These are phyloP conservation scores for Drosophila kikkawai DNA, from an alignment of 1,140 invertebrate genomes.

Conservation along the genomic window DNA sequence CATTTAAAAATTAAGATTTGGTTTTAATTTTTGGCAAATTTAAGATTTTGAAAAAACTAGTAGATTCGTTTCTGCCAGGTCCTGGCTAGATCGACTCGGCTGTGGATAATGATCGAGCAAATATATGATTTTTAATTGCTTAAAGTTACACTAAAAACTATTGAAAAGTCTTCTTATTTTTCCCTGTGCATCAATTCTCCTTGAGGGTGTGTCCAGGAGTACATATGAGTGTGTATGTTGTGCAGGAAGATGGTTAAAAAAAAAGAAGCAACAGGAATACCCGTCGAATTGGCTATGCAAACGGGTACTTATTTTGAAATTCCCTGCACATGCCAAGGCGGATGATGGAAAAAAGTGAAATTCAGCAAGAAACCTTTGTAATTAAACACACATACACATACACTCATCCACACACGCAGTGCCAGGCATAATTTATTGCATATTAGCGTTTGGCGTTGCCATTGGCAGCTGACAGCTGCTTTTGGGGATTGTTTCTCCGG, in stretches of 20 bases:
- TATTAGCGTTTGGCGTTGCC: slow-evolving; percentile 24
- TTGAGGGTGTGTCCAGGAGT: slow-evolving; percentile 3
- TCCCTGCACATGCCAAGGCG: slow-evolving; percentile 42
- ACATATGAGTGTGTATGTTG: neutral
- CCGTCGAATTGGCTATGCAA: slow-evolving; percentile 48
- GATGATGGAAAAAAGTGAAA: slow-evolving; percentile 51
- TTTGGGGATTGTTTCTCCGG: slow-evolving; percentile 46
- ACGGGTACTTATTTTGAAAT: slow-evolving; percentile 32
- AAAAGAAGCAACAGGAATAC: slow-evolving; percentile 30
- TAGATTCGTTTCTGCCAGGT: too few species aligned
- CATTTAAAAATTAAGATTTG: too few species aligned
- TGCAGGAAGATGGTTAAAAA: slow-evolving; percentile 15
- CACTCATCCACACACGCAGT: slow-evolving; percentile 6
- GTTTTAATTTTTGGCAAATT: too few species aligned
- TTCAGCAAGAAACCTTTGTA: slow-evolving; percentile 41
- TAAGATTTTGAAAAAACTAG: too few species aligned
- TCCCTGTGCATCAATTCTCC: slow-evolving; percentile 1
- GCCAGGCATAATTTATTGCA: slow-evolving; percentile 42
- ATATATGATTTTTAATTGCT: too few species aligned
- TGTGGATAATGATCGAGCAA: neutral
- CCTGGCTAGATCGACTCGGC: neutral
- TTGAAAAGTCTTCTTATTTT: neutral
- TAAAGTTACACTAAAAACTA: neutral
- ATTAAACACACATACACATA: slow-evolving; percentile 26
- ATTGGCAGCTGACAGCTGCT: slow-evolving; percentile 36